Evolutionary conservation across 2,888 invertebrate species (phyloP).

Genomic region (Exephanes ischioxanthus): DNA sequence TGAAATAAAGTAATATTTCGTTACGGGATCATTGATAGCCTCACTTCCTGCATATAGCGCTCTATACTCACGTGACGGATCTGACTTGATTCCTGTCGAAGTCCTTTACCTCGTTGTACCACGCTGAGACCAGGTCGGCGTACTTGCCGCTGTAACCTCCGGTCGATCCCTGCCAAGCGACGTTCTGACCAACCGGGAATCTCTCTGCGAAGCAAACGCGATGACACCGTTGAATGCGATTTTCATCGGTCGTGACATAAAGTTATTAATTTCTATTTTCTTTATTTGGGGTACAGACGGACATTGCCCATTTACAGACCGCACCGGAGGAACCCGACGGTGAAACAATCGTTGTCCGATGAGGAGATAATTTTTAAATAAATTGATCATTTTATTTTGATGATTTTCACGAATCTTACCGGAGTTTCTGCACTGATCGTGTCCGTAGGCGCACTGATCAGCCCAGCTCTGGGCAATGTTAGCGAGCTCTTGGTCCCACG

Average conservation of each 20-base stretch:
- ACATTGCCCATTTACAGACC: too few species aligned
- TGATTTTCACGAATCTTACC: constrained; percentile 36
- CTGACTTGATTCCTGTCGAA: constrained; percentile 71
- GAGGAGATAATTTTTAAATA: background rate
- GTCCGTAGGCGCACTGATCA: constrained; percentile 81
- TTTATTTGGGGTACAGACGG: too few species aligned
- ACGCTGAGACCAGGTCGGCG: constrained; percentile 72
- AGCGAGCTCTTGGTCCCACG: constrained; percentile 79
- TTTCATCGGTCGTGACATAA: background rate
- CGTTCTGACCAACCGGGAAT: constrained; percentile 69
- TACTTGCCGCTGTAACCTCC: background rate
- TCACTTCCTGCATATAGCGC: too few species aligned
- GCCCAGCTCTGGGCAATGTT: constrained; percentile 83
- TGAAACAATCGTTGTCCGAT: too few species aligned
- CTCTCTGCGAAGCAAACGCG: constrained; percentile 42
- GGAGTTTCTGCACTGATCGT: constrained; percentile 82
- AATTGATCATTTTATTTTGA: constrained; percentile 41
- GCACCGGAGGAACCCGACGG: too few species aligned
- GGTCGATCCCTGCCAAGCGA: constrained; percentile 35
- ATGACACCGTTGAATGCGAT: background rate
- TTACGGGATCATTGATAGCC: too few species aligned
- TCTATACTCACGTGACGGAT: constrained; percentile 40
- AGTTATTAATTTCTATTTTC: too few species aligned
- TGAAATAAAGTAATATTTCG: too few species aligned
- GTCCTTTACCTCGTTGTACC: constrained; percentile 83